Percentiles rank a stretch among this genome's conserved stretches.
phyloP scores from a whole-genome alignment of 2,888 invertebrate species.

The Dynastes tityus region DNA sequence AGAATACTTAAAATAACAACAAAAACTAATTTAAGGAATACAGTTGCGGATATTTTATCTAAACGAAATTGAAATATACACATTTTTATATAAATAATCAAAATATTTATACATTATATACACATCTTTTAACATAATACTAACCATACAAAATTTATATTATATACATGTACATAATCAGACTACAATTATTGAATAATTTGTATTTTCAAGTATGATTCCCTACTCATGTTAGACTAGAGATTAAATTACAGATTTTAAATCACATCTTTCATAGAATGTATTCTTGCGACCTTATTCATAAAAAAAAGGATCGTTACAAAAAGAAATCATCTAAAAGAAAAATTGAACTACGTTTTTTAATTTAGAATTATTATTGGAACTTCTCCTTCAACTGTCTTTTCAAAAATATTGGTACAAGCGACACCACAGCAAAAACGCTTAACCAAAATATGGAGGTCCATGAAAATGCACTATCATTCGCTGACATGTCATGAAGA shows the following conservation, averaged over 20 bases:
- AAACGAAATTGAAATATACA: conserved; percentile 8
- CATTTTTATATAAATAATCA: conserved; percentile 39
- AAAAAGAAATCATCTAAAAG: conserved; percentile 57
- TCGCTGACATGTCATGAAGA: conserved; percentile 91
- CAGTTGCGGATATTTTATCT: background rate
- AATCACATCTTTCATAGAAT: conserved; percentile 5
- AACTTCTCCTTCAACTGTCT: conserved; percentile 85
- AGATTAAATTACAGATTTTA: conserved; percentile 5
- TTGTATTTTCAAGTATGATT: conserved; percentile 17
- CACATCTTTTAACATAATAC: conserved; percentile 5
- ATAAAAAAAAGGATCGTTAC: conserved; percentile 1
- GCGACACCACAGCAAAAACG: conserved; percentile 85
- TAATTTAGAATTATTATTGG: conserved; percentile 71
- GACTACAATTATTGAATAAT: background rate
- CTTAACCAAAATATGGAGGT: conserved; percentile 86
- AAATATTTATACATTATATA: conserved; percentile 44
- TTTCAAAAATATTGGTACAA: conserved; percentile 91
- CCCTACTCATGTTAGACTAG: conserved; percentile 25
- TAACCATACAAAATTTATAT: conserved; percentile 25
- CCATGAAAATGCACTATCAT: conserved; percentile 91
- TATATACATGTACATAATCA: conserved; percentile 18
- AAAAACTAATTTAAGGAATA: too few species aligned
- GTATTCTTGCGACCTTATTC: background rate
- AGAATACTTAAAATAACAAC: too few species aligned
- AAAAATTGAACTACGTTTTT: conserved; percentile 44